Base-by-base conservation (phyloP, 2,113 vertebrate genomes). In the Carassius gibelio region DNA sequence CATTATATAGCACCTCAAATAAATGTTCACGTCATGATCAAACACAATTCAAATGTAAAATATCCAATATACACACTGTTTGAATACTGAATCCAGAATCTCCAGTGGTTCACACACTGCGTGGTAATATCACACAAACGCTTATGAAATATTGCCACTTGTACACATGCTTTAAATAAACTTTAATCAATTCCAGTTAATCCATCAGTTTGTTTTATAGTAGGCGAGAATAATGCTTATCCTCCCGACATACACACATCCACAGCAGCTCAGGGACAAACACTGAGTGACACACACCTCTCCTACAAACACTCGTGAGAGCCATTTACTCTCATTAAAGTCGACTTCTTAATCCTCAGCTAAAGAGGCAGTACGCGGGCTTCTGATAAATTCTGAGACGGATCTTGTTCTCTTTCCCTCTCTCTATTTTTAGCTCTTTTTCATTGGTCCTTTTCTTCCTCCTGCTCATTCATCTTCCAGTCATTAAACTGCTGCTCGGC, bases 111-210 rank as follows among this genome's bases (percentile, higher is more conserved):
- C 0, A 86, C 82, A 82, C 82, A 55, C 78, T 84, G 88, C 82
- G 88, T 85, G 79, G 84, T 72, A 34, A 84, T 80, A 81, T 85
- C 77, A 75, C 81, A 30, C n/a, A 52, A 15, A 42, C 8, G 14
- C 81, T 87, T 84, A 85, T 89, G 87, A 89, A 85, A 88, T 85
- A 91, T 76, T 75, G 82, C 69, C 66, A 38, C 85, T 64, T 75
- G 45, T 85, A 82, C 85, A 74, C 76, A 69, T 68, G 84, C 89
- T 90, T 89, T 87, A 88, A 91, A 90, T 90, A 88, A 88, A 88
- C 84, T 90, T 84, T 84, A 89, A 91, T 90, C 87, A 89, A 84
- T 87, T 87, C 34, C 5, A 48, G 88, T 71, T 87, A 88, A 91
- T 87, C 88, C 84, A 79, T 87, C 86, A 87, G 88, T 74, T 80